Evolutionary conservation across 2,797 vertebrate species (phyloP).

Genomic region (Kryptopterus vitreolus): DNA sequence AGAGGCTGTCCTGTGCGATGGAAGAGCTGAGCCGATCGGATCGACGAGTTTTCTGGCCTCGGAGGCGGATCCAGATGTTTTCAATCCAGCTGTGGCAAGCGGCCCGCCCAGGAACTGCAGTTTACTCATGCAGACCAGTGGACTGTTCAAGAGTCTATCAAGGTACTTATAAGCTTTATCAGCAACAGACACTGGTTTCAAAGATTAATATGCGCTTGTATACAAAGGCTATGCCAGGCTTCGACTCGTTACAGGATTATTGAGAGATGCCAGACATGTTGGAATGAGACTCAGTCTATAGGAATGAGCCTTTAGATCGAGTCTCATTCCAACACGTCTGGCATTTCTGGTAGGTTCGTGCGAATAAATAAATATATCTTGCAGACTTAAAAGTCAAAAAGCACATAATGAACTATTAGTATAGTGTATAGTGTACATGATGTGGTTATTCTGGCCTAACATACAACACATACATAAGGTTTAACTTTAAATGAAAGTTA

Average conservation of each 20-base stretch:
- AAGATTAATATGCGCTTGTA: background rate
- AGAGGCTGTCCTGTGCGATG: slow-evolving; percentile 35
- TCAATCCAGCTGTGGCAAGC: slow-evolving; percentile 82
- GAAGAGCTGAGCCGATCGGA: slow-evolving; percentile 44
- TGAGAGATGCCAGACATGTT: too few relatives aligned
- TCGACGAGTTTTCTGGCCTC: slow-evolving; percentile 47
- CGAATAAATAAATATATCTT: background rate
- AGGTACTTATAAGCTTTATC: slow-evolving; percentile 9
- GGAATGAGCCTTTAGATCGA: background rate
- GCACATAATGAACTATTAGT: too few relatives aligned
- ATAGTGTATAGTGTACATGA: background rate
- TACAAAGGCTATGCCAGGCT: background rate
- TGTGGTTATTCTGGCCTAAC: background rate
- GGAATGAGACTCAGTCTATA: background rate
- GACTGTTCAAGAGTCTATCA: slow-evolving; percentile 20
- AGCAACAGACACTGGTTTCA: background rate
- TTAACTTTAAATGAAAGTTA: too few relatives aligned
- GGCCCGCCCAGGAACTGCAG: slow-evolving; percentile 80
- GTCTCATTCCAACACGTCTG: background rate
- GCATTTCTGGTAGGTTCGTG: background rate
- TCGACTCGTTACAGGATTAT: background rate
- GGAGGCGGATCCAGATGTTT: slow-evolving; percentile 80
- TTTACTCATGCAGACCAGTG: slow-evolving; percentile 41
- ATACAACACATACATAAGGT: too few relatives aligned
- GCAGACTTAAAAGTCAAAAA: background rate